These are phyloP conservation scores for Camponotus floridanus DNA, from an alignment of 1,140 invertebrate genomes.

Conservation along the genomic window DNA sequence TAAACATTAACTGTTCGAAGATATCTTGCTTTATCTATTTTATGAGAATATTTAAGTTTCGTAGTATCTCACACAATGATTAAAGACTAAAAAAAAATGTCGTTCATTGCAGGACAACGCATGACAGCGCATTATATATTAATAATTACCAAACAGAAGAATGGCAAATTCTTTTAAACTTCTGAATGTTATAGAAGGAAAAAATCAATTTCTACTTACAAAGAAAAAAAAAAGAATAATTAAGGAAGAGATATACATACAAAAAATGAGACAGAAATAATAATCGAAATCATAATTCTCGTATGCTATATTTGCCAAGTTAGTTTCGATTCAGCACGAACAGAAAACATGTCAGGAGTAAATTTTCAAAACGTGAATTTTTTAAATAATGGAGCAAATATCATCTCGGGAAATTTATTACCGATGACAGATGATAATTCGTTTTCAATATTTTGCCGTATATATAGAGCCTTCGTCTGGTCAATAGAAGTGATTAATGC, in stretches of 20 bases:
- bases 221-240: background rate
- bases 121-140: background rate
- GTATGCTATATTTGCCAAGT: background rate
- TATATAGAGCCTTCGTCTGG: constrained; percentile 21
- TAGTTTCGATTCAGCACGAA: background rate
- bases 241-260: background rate
- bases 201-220: background rate
- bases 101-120: background rate
- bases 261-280: background rate
- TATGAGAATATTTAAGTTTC: background rate
- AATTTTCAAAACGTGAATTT: constrained; percentile 69
- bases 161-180: constrained; percentile 5
- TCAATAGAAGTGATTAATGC: constrained; percentile 25
- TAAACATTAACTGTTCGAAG: background rate
- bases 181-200: background rate
- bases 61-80: background rate
- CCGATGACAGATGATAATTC: constrained; percentile 24
- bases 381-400: constrained; percentile 61
- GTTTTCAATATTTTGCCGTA: background rate
- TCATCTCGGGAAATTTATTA: constrained; percentile 66
- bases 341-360: constrained; percentile 27
- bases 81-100: constrained; percentile 18
- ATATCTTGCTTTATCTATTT: background rate
- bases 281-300: background rate
- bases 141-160: background rate